Base-by-base conservation (phyloP, 2,797 vertebrate genomes). In the Decapterus maruadsi region DNA sequence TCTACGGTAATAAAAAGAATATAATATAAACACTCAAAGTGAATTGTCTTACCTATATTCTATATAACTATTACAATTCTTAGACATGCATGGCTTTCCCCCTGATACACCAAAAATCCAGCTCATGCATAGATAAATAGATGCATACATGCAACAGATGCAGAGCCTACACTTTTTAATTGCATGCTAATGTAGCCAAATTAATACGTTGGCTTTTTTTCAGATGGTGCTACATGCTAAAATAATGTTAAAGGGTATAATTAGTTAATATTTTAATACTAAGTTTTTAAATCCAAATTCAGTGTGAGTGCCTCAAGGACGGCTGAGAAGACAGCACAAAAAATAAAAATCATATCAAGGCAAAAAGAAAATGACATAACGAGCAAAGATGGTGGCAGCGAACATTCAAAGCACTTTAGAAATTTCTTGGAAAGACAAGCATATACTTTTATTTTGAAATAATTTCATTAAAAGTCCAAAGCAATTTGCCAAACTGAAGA, bases 251-350 rank as follows among this genome's bases (percentile, higher is more conserved):
- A 54, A 65, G 11, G 48, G 57, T 64, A n/a, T 5, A 64, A 43
- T 53, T 65, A 17, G 11, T 63, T 67, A 42, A 55, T 72, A 65
- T 45, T 68, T 70, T 46, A 29, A 64, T 19, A 42, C 46, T 58
- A 12, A 77, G 54, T 20, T 67, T 80, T 80, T 65, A 17, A 76
- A 78, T 57, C 54, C 31, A 20, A 75, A 72, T 73, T 70, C 48
- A 56, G 3, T 58, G 46, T 2, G n/a, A 69, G 48, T 46, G 45
- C 55, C 60, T 40, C 38, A 58, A 83, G 59, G 75, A 59, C 67
- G 70, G 22, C 36, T 58, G 29, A 54, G 51, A 34, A 75, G 72
- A 2, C 40, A 43, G 79, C 0, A 10, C 71, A 26, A 26, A 34
- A 4, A 34, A 34, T 70, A 81, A 60, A 76, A 68, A 69, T 6